These are phyloP conservation scores for Pheosia tremula DNA, from an alignment of 2,888 invertebrate species.

Conservation along the genomic window DNA sequence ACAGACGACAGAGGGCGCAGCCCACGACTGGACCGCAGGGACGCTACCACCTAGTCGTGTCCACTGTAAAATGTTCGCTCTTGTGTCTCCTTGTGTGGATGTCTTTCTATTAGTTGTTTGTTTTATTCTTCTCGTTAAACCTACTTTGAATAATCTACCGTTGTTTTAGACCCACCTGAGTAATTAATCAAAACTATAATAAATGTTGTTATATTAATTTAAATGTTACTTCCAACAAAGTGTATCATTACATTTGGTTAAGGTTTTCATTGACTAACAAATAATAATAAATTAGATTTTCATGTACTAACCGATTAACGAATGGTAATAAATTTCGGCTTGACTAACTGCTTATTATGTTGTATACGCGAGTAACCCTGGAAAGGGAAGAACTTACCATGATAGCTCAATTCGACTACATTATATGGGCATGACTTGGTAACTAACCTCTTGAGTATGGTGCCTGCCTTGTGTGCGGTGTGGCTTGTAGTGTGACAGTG, in stretches of 20 bases:
- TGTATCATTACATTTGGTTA: not conserved
- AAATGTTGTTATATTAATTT: slow-evolving; percentile 16
- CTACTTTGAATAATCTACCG: slow-evolving; percentile 25
- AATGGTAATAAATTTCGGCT: slow-evolving; percentile 21
- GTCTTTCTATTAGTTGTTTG: slow-evolving; percentile 48
- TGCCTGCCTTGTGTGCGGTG: slow-evolving; percentile 20
- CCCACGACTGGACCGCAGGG: slow-evolving; percentile 16
- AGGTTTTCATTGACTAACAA: slow-evolving; percentile 23
- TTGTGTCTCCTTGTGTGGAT: slow-evolving; percentile 42
- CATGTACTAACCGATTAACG: slow-evolving; percentile 27
- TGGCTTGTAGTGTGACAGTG: slow-evolving; percentile 55
- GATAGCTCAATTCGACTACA: slow-evolving; percentile 11
- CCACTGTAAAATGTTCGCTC: slow-evolving; percentile 55
- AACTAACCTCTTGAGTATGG: slow-evolving; percentile 12
- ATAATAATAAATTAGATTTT: slow-evolving; percentile 18
- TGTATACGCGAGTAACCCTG: slow-evolving; percentile 18
- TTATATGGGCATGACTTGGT: slow-evolving; percentile 14
- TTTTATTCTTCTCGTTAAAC: slow-evolving; percentile 35
- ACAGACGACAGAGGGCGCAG: not conserved
- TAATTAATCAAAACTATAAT: slow-evolving; percentile 22
- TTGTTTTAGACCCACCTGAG: slow-evolving; percentile 29
- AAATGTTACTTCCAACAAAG: slow-evolving; percentile 3
- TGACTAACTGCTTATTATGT: slow-evolving; percentile 18
- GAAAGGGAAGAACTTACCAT: slow-evolving; percentile 9
- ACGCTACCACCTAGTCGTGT: slow-evolving; percentile 48